Evolutionary conservation across 2,888 invertebrate species (phyloP), one percentile per base, ranked within the genome.

Genomic region (Notodonta dromedarius): DNA sequence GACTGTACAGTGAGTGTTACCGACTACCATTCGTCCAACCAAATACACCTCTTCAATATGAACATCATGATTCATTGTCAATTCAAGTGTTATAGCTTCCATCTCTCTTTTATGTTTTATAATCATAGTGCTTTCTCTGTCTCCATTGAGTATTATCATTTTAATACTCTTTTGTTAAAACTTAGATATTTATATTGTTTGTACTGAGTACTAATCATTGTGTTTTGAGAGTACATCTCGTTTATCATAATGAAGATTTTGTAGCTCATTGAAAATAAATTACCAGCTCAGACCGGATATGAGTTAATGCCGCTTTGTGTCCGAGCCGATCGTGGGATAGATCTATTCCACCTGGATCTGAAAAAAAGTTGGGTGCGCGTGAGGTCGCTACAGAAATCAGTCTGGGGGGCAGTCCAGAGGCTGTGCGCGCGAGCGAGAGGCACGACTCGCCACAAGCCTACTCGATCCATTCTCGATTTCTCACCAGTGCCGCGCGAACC

Each of bases 401-500:
- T 79, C 74, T 72, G 79, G 73, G 79, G 68, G 80, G 77, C 76
- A 79, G 69, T 69, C 69, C 71, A 73, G 78, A 82, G 85, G 79
- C 83, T 82, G 80, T 69, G 75, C 62, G 72, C 51, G 61, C 62
- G 85, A 88, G 88, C 83, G 88, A 90, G 90, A 89, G 84, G 87
- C 77, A 83, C 76, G 78, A 81, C 76, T 64, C 64, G 59, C 60
- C 53, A 59, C 74, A 71, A 82, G 78, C 80, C 80, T 77, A 79
- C 76, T 75, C 83, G 76, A 84, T 84, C 82, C 86, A 86, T 82
- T 86, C 85, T 86, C 85, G 82, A 87, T 86, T 85, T 82, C 85
- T 85, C 84, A 73, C 74, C 86, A 91, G 91, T 92, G 80, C 87
- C 89, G 92, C 90, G 91, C 86, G 80, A 83, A 82, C 85, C 84